Evolutionary conservation across 1,140 invertebrate species (phyloP).

Genomic region (Onthophagus taurus): DNA sequence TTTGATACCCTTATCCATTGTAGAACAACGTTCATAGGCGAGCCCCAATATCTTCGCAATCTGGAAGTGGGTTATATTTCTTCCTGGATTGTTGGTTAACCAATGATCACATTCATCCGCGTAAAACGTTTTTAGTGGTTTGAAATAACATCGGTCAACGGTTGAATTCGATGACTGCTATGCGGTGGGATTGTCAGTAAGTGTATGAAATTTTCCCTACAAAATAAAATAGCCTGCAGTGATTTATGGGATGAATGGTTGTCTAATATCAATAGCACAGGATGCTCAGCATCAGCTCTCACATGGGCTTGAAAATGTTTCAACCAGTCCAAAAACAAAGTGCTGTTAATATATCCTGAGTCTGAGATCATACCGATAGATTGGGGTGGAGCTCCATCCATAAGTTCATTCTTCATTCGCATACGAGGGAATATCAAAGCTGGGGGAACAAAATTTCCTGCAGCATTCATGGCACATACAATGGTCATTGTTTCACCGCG

Average conservation of each 20-base stretch:
- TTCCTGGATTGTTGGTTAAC: neutral
- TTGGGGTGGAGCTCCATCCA: slow-evolving; percentile 23
- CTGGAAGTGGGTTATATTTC: neutral
- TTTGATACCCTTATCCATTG: neutral
- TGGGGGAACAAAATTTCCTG: slow-evolving; percentile 15
- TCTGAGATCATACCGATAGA: slow-evolving; percentile 7
- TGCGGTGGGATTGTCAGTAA: slow-evolving; percentile 13
- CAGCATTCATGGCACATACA: slow-evolving; percentile 4
- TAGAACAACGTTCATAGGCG: neutral
- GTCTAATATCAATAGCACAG: slow-evolving; percentile 16
- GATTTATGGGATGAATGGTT: slow-evolving; percentile 14
- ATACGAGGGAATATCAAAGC: slow-evolving; percentile 29
- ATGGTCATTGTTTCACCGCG: slow-evolving; percentile 7
- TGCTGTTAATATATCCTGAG: slow-evolving; percentile 5
- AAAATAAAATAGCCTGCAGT: slow-evolving; percentile 7
- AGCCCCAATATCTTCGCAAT: neutral
- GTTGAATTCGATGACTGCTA: slow-evolving; percentile 14
- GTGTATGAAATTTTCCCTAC: slow-evolving; percentile 8
- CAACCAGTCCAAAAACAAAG: slow-evolving; percentile 14
- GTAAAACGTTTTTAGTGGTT: slow-evolving; percentile 2
- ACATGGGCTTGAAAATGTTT: slow-evolving; percentile 15
- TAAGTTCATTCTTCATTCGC: slow-evolving; percentile 27
- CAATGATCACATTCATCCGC: neutral
- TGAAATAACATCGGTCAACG: slow-evolving; percentile 4
- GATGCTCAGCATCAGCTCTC: slow-evolving; percentile 8